Conservation (phyloP, 2,797 vertebrate species). For the Pseudochaenichthys georgianus region DNA sequence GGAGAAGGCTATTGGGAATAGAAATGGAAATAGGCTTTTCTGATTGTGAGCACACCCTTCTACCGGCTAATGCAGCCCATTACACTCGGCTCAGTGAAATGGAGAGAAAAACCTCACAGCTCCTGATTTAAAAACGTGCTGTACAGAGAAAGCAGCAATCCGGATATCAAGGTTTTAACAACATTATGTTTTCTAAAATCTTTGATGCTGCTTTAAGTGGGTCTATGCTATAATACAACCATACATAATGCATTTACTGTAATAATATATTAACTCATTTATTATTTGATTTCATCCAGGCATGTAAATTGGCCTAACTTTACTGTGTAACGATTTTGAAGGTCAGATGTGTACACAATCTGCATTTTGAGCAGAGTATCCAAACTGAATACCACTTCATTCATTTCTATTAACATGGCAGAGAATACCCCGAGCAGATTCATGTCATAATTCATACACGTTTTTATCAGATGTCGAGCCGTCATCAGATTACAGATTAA, state of each 20-base stretch:
- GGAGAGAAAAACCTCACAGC: not conserved
- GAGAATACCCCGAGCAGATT: not conserved
- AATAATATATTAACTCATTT: conserved; percentile 2
- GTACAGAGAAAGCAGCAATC: not conserved
- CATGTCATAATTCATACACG: conserved; percentile 1
- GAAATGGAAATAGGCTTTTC: conserved; percentile 27
- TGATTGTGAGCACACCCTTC: conserved; percentile 3
- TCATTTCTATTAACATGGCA: not conserved
- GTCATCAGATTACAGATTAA: conserved; percentile 18
- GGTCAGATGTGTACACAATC: not conserved
- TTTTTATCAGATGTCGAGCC: not conserved
- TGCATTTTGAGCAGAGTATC: not conserved
- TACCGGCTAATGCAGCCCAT: conserved; percentile 18
- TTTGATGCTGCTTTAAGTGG: not conserved
- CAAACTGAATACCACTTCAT: not conserved
- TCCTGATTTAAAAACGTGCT: not conserved
- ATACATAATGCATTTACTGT: conserved; percentile 21
- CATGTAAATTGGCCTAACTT: not conserved
- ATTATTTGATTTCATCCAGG: not conserved
- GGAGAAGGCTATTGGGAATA: conserved; percentile 6
- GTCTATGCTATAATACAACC: not conserved
- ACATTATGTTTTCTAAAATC: not conserved
- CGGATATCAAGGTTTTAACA: conserved; percentile 1
- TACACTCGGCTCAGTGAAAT: conserved; percentile 10
- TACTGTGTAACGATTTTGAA: not conserved